Evolutionary conservation across 1,140 invertebrate genomes (phyloP), one percentile per base, ranked within the genome.

Genomic region (Drosophila pseudoobscura): DNA sequence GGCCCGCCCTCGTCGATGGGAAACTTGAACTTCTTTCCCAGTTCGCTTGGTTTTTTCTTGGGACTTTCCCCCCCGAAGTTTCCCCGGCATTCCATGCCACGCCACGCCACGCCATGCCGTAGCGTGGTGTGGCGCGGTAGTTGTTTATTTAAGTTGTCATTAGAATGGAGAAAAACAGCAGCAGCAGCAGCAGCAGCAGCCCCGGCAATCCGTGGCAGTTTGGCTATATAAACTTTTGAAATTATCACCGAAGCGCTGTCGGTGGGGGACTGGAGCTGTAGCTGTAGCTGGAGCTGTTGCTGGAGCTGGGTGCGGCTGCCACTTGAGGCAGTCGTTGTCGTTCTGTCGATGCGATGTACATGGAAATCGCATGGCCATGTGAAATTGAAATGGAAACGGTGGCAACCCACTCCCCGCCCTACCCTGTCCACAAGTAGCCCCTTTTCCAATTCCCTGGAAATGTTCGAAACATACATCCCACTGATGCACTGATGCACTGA

Each of bases 141-240:
- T 82, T 87, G 82, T 87, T 87, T 87, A 87, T 88, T 87, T 88
- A 87, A 87, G 82, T 87, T 87, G 82, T 87, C 82, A 88, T 87
- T 87, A 82, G 82, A 87, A 88, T 87, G 63, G 59, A 59, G 75
- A 56, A 75, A 75, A 9, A 26, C 24, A 46, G 80, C 80, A 62
- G 50, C 68, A 80, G 58, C 80, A 57, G 35, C 63, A 35, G 35
- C 31, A 63, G 47, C 69, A 80, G 61, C 80, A 57, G 43, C 62
- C 43, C 43, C 29, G 8, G 13, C 62, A 78, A 64, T 78, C 74
- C 54, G 54, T 29, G 73, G 65, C 63, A 58, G 78, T 68, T 69
- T 68, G 60, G 74, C 78, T 75, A 70, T 82, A 87, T 87, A 87
- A 87, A 87, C 82, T 87, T 87, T 85, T 87, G 75, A 87, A 87